These are phyloP conservation scores for Adoxophyes honmai DNA, from an alignment of 1,140 invertebrate species.

Conservation along the genomic window DNA sequence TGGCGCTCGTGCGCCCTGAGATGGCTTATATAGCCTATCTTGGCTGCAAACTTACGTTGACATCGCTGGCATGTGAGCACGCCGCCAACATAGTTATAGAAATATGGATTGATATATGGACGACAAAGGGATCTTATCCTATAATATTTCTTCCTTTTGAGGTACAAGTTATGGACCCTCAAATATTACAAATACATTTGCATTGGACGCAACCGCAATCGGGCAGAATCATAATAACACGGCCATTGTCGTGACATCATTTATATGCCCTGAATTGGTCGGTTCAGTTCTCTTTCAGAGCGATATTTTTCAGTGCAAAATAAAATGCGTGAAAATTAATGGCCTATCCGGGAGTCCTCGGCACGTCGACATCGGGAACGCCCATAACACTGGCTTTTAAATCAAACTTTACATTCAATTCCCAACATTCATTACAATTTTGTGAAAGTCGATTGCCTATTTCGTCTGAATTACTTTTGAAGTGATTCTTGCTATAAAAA, in stretches of 20 bases:
- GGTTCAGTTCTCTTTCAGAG: slow-evolving; percentile 28
- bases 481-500: too few species aligned
- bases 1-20: too few species aligned
- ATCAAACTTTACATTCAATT: slow-evolving; percentile 16
- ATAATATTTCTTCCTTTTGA: too few species aligned
- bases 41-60: too few species aligned
- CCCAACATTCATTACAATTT: not conserved
- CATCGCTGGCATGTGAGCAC: too few species aligned
- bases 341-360: slow-evolving; percentile 27
- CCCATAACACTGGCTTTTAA: slow-evolving; percentile 23
- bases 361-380: slow-evolving; percentile 28
- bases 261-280: slow-evolving; percentile 47
- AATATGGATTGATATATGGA: too few species aligned
- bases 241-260: slow-evolving; percentile 53
- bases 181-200: not conserved
- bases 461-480: too few species aligned
- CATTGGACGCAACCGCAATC: slow-evolving; percentile 6
- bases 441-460: too few species aligned
- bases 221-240: slow-evolving; percentile 49
- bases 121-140: too few species aligned
- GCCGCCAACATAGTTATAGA: too few species aligned
- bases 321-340: slow-evolving; percentile 43
- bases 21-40: too few species aligned
- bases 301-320: slow-evolving; percentile 40
- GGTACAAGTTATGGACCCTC: too few species aligned